These are phyloP conservation scores for Myiozetetes cayanensis DNA, from an alignment of 2,113 vertebrate species.

Conservation along the genomic window DNA sequence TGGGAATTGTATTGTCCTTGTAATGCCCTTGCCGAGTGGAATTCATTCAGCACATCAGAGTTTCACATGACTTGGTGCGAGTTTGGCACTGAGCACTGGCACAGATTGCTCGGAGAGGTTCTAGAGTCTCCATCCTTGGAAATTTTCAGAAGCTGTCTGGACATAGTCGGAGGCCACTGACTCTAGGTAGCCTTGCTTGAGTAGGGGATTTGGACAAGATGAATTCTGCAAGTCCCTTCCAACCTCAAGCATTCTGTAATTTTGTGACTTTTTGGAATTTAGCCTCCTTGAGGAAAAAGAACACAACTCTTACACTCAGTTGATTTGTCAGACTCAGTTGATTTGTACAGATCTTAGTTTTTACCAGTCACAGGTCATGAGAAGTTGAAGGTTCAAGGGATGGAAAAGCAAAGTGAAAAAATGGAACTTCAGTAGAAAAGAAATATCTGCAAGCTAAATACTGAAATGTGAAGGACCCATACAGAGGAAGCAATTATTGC, in stretches of 20 bases:
- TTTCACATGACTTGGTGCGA: background rate
- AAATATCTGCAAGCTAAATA: background rate
- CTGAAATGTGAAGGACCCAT: background rate
- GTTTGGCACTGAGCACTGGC: background rate
- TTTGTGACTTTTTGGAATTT: background rate
- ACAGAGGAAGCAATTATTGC: background rate
- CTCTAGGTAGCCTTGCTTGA: background rate
- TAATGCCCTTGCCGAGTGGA: background rate
- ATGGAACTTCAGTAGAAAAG: background rate
- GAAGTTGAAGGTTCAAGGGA: background rate
- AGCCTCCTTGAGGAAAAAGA: background rate
- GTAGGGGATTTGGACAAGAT: background rate
- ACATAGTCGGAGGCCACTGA: background rate
- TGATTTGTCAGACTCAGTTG: background rate
- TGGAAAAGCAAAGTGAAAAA: background rate
- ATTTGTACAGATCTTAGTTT: background rate
- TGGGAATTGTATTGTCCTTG: background rate
- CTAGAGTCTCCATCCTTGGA: background rate
- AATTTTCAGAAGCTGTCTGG: background rate
- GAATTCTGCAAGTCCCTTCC: background rate
- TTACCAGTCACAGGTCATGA: background rate
- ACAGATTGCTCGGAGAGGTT: background rate
- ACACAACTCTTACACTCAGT: fast-evolving
- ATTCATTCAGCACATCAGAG: background rate
- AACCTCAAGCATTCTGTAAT: background rate